Base-by-base conservation (phyloP, 2,113 vertebrate genomes). In the Charadrius vociferus region DNA sequence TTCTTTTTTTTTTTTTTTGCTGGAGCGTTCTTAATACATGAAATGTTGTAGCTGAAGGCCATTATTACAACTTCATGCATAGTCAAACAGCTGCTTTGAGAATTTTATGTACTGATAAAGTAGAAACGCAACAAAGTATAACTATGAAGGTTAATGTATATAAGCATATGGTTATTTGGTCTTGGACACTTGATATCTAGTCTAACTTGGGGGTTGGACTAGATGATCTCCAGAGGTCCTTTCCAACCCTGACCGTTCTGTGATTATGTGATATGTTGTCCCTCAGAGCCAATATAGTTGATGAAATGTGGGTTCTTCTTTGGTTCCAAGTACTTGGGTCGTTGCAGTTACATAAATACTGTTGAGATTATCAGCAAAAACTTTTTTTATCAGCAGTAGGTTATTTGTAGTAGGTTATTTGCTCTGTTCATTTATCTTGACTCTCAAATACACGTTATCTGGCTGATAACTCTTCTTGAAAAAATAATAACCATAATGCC, bases 381-480 rank as follows among this genome's bases (percentile, higher is more conserved):
- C 21, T 58, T 84, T 78, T 39, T 37, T 81, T 93, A 91, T 91
- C 78, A 78, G 74, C 45, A 52, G 30, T 59, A 67, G 32, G 24
- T 86, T 95, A 67, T 92, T 90, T 95, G 70, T 66, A 47, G 30
- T 59, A 67, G n/a, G 24, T 86, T 95, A 63, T 92, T 90, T 95
- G 71, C 71, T 95, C 61, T 55, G 34, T 92, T 70, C 9, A 1
- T 83, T 94, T 90, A 86, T 95, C 74, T 72, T 49, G 62, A 82
- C 43, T 92, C 18, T 90, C 53, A 92, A 79, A 72, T 49, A 75
- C 16, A 72, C 53, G 52, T 85, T 71, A 74, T 49, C 43, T 90
- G 79, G 14, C 78, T 90, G 68, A 71, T 85, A 93, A 16, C 15
- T 55, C 17, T 45, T 61, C 68, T 75, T 58, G 81, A 62, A 34